Evolutionary conservation across 2,888 invertebrate species (phyloP).

Genomic region (Stenoptilia bipunctidactyla): DNA sequence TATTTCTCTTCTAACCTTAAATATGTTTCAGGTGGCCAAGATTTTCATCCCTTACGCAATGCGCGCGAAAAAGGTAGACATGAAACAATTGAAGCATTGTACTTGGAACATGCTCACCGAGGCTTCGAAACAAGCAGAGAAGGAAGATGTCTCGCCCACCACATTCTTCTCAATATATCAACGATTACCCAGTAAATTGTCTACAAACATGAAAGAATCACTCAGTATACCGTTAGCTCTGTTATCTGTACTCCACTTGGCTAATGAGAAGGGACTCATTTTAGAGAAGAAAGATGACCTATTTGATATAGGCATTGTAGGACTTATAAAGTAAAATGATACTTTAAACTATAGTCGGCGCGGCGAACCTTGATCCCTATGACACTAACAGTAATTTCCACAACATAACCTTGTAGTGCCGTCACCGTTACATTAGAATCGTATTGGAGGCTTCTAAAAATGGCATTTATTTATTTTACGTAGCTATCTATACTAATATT

Average conservation of each 20-base stretch:
- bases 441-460: too few relatives aligned
- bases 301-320: conserved; percentile 63
- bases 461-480: too few relatives aligned
- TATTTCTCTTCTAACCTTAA: too few relatives aligned
- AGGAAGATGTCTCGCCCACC: conserved; percentile 47
- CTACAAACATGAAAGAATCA: conserved; percentile 76
- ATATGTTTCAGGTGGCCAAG: conserved; percentile 71
- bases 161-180: conserved; percentile 71
- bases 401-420: too few relatives aligned
- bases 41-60: conserved; percentile 84
- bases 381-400: too few relatives aligned
- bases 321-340: too few relatives aligned
- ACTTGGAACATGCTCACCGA: conserved; percentile 77
- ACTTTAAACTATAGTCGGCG: too few relatives aligned
- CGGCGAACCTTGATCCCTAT: too few relatives aligned
- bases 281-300: conserved; percentile 61
- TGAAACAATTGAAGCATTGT: conserved; percentile 83
- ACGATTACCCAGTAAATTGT: conserved; percentile 67
- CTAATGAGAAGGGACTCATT: conserved; percentile 81
- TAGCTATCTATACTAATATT: too few relatives aligned
- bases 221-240: conserved; percentile 84
- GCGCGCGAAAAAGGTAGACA: conserved; percentile 88
- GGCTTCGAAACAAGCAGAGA: conserved; percentile 31
- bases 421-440: too few relatives aligned
- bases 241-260: conserved; percentile 85